These are phyloP conservation scores for Plectropomus leopardus DNA, from an alignment of 2,113 vertebrate species.

Conservation along the genomic window DNA sequence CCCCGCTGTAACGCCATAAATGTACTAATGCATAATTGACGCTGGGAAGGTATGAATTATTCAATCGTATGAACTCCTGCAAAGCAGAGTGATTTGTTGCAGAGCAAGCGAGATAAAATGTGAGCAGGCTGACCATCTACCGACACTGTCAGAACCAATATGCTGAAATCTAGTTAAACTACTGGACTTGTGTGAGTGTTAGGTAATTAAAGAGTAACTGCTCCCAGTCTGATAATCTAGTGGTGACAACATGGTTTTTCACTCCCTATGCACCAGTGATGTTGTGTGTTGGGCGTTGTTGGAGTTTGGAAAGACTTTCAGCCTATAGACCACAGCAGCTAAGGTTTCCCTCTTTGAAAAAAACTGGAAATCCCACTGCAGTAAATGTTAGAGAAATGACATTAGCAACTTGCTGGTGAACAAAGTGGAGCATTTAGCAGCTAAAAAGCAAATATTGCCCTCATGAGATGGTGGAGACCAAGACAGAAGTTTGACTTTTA, in stretches of 20 bases:
- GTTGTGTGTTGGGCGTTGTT: too few species aligned
- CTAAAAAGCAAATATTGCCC: too few species aligned
- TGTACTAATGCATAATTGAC: slow-evolving; percentile 56
- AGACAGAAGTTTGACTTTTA: too few species aligned
- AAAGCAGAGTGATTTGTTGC: background rate
- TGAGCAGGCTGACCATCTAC: background rate
- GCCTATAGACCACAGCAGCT: too few species aligned
- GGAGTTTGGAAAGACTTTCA: too few species aligned
- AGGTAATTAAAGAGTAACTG: background rate
- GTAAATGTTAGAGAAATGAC: too few species aligned
- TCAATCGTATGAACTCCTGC: background rate
- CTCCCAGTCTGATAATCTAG: too few species aligned
- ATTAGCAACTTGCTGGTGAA: too few species aligned
- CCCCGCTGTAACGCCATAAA: slow-evolving; percentile 31
- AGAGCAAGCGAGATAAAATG: background rate
- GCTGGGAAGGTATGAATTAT: slow-evolving; percentile 37
- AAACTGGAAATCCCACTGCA: too few species aligned
- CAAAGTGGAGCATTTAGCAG: too few species aligned
- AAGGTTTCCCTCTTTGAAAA: too few species aligned
- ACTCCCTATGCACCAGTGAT: background rate
- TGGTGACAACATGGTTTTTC: background rate
- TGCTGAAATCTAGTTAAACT: background rate
- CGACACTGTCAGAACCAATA: background rate
- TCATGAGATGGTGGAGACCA: too few species aligned
- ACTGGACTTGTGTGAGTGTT: background rate